Conservation (phyloP, 1,140 invertebrate genomes). For the Charaxes varanes region DNA sequence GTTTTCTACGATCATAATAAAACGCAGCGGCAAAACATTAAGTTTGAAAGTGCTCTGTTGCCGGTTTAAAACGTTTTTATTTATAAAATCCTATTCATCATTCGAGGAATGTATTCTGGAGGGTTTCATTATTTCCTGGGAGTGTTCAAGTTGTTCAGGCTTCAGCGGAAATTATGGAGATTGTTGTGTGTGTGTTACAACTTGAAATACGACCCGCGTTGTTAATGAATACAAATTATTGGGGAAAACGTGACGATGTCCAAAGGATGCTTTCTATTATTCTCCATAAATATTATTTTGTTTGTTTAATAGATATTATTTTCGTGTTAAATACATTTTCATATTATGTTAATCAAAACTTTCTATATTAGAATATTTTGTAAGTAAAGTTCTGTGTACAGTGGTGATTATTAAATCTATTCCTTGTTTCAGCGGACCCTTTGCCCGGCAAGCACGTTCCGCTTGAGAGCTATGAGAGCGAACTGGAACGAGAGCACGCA, state of each 20-base stretch:
- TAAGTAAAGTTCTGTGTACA: no score
- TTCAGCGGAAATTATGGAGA: constrained; percentile 1
- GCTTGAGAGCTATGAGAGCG: constrained; percentile 76
- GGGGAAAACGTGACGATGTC: no score
- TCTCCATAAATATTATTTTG: not conserved
- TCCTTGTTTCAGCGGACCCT: constrained; percentile 61
- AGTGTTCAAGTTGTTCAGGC: constrained; percentile 3
- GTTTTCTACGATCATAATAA: no score
- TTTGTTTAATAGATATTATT: constrained; percentile 14
- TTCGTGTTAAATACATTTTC: no score
- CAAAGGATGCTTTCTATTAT: no score
- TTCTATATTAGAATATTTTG: no score
- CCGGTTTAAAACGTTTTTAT: not conserved
- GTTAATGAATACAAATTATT: no score
- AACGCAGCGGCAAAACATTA: not conserved
- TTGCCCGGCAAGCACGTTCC: constrained; percentile 71
- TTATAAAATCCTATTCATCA: constrained; percentile 3
- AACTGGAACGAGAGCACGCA: constrained; percentile 80
- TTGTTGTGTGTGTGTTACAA: not conserved
- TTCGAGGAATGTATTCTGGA: constrained; percentile 1
- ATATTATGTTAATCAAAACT: no score
- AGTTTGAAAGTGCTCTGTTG: constrained; percentile 1
- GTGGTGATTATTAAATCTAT: no score
- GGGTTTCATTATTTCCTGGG: constrained; percentile 5
- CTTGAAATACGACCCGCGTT: no score